Evolutionary conservation across 1,140 invertebrate genomes (phyloP), one percentile per base, ranked within the genome.

Genomic region (Lasioglossum albipes): DNA sequence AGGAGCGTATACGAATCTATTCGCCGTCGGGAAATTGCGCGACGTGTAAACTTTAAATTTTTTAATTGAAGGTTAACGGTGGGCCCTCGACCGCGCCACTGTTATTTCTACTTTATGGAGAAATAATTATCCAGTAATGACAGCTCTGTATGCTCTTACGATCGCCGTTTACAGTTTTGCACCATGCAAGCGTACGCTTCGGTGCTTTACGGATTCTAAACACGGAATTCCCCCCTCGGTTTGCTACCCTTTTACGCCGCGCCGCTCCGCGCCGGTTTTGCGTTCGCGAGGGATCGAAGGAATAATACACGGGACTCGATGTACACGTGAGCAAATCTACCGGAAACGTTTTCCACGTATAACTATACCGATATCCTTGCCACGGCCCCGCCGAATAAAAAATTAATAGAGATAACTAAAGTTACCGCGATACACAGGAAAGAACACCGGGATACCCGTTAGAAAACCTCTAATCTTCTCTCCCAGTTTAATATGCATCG

Each of bases 121-220:
- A 79, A 79, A 67, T 75, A 75, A 79, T 79, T 79, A 79, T 67
- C 71, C 67, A 75, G 42, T 79, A 79, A 79, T 66, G 78, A 79
- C 71, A 75, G 72, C 42, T 75, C 78, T 41, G 72, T 75, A 61
- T 67, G 78, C 71, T 75, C 71, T 74, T 75, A 75, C 78, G 78
- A 75, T 61, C 62, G 78, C 78, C 72, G 78, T 75, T 85, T 84
- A 85, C 73, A 85, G 82, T 81, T 85, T 85, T 81, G 84, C 84
- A 74, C 83, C 84, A 85, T 84, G 83, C 83, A 71, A 85, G 74
- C 72, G 71, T 71, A 78, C 64, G 71, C 73, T 85, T 18, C 27
- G 62, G 36, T 69, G 65, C 69, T 85, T 85, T 84, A 85, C 84
- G 73, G 84, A 84, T 74, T 81, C 69, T 66, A 78, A 80, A 82